Base-by-base conservation (phyloP, 2,888 invertebrate species). In the Platerodrilus igneus region DNA sequence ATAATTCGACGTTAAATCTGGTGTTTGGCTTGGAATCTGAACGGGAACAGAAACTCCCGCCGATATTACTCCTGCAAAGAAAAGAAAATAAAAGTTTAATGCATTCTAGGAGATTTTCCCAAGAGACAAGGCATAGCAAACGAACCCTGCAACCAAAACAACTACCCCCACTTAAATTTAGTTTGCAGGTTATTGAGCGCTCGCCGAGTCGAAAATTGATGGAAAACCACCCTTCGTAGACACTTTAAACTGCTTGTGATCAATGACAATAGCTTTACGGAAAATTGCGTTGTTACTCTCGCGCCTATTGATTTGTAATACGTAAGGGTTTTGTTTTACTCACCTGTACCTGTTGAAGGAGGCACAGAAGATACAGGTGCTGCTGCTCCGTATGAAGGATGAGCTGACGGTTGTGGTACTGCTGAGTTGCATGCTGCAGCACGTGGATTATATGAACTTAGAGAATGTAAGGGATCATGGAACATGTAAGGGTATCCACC, bases 31-130 rank as follows among this genome's bases (percentile, higher is more conserved):
- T 33, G 90, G 90, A 62, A 91, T 90, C 75, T 92, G 91, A 47
- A 91, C 88, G 29, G 91, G 92, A 35, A 91, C 91, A 45, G 89
- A 89, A 33, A 92, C 89, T 15, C 91, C 91, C 44, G 91, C 90
- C 43, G 91, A 90, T 76, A 92, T 90, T 58, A 91, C 87, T 66
- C 91, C 91, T 91, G 76, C 27, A 74, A 59, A 48, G n/a, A n/a
- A n/a, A n/a, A n/a, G n/a, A n/a, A n/a, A n/a, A n/a, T 34, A 23
- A 28, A 47, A 43, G 37, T 51, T 47, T 52, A 53, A 34, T 31
- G 23, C 16, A 25, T 36, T 29, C 32, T 29, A 34, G 58, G 60
- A 59, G 57, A 60, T 58, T 51, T 56, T 62, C 62, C 59, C 63
- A 55, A 57, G 64, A 61, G 64, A 62, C 60, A 62, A 58, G 60